Evolutionary conservation across 2,888 invertebrate species (phyloP).

Genomic region (Leptinotarsa haldemani): DNA sequence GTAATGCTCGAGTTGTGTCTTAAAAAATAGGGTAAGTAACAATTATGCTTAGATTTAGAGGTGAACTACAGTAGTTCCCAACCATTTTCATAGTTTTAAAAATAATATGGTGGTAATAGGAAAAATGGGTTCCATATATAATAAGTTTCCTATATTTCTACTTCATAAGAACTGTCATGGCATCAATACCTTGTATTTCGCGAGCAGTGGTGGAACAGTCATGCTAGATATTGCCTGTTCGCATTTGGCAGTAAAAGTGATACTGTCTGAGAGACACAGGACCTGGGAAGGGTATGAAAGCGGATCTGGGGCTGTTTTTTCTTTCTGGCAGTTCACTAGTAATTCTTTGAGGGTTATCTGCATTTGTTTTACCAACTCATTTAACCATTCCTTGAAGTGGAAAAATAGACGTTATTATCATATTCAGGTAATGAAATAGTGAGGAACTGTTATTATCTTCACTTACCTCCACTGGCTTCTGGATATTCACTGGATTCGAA

Average conservation of each 20-base stretch:
- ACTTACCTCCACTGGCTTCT: slow-evolving; percentile 80
- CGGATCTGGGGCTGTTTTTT: slow-evolving; percentile 71
- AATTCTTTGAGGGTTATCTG: slow-evolving; percentile 79
- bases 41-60: background rate
- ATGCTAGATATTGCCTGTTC: slow-evolving; percentile 83
- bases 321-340: slow-evolving; percentile 70
- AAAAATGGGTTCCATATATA: no score
- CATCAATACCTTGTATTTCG: slow-evolving; percentile 64
- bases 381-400: slow-evolving; percentile 76
- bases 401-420: background rate
- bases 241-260: slow-evolving; percentile 85
- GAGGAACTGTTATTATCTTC: background rate
- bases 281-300: slow-evolving; percentile 81
- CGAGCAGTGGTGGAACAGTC: slow-evolving; percentile 69
- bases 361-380: slow-evolving; percentile 85
- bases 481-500: slow-evolving; percentile 76
- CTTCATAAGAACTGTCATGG: no score
- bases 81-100: no score
- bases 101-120: no score
- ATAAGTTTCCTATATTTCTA: no score
- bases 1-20: slow-evolving; percentile 68
- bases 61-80: no score
- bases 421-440: background rate
- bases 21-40: slow-evolving; percentile 41
- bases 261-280: slow-evolving; percentile 85